Conservation (phyloP, 2,888 invertebrate species). For the Linnaemya tessellans region DNA sequence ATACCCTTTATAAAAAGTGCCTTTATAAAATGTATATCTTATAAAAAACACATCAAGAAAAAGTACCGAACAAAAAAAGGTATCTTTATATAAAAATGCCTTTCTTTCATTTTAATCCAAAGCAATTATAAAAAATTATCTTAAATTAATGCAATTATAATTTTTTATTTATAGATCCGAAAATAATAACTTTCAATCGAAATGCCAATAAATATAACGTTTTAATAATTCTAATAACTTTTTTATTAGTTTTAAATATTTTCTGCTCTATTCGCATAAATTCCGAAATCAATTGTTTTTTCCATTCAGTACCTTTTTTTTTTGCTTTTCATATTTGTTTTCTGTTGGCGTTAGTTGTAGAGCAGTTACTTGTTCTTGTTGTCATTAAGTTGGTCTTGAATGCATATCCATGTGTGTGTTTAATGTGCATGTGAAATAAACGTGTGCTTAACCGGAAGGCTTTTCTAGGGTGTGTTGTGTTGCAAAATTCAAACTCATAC, state of each 20-base stretch:
- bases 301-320: slow-evolving; percentile 10
- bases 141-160: slow-evolving; percentile 4
- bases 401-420: slow-evolving; percentile 42
- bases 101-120: background rate
- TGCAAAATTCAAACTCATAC: slow-evolving; percentile 26
- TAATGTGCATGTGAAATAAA: background rate
- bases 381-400: slow-evolving; percentile 50
- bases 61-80: too few relatives aligned
- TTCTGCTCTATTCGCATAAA: slow-evolving; percentile 29
- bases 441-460: slow-evolving; percentile 62
- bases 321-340: background rate
- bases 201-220: slow-evolving; percentile 53
- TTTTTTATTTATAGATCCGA: slow-evolving; percentile 30
- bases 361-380: slow-evolving; percentile 9
- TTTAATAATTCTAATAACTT: slow-evolving; percentile 46
- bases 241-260: slow-evolving; percentile 7
- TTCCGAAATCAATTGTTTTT: slow-evolving; percentile 26
- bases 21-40: too few relatives aligned
- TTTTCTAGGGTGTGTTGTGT: slow-evolving; percentile 57
- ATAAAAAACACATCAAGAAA: too few relatives aligned
- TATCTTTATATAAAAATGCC: background rate
- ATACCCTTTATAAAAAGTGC: too few relatives aligned
- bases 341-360: slow-evolving; percentile 14
- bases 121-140: background rate
- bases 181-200: slow-evolving; percentile 41